Conservation (phyloP, 2,113 vertebrate species). For the Amazona vittata region DNA sequence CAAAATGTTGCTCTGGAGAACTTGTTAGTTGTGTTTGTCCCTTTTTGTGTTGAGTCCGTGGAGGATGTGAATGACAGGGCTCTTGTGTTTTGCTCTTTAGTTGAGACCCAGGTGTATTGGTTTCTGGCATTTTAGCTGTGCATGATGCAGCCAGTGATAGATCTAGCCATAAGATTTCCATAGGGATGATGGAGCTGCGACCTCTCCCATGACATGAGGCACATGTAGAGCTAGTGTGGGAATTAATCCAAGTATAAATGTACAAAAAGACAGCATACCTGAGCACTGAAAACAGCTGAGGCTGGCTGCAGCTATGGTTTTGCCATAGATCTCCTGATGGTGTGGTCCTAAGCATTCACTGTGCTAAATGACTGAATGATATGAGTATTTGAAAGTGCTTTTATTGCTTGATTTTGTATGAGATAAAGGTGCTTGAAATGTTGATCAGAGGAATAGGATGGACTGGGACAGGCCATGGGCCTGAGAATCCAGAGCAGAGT, state of each 20-base stretch:
- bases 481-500: background rate
- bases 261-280: background rate
- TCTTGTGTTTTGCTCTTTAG: background rate
- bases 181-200: background rate
- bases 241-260: background rate
- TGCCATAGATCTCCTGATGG: background rate
- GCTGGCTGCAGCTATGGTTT: background rate
- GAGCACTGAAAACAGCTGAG: background rate
- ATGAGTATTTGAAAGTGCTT: background rate
- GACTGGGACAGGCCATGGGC: accelerated
- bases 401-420: background rate
- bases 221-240: background rate
- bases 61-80: background rate
- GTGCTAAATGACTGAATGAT: background rate
- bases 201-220: background rate
- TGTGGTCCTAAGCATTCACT: background rate
- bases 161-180: background rate
- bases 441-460: background rate
- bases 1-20: background rate
- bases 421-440: background rate
- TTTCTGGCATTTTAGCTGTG: background rate
- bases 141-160: background rate
- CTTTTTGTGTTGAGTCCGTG: background rate
- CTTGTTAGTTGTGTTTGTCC: background rate
- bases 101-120: background rate